A percentile compares a stretch with the other conserved stretches of the same genome.
phyloP scores from a whole-genome alignment of 2,113 vertebrate species.

The Ramphastos sulfuratus region DNA sequence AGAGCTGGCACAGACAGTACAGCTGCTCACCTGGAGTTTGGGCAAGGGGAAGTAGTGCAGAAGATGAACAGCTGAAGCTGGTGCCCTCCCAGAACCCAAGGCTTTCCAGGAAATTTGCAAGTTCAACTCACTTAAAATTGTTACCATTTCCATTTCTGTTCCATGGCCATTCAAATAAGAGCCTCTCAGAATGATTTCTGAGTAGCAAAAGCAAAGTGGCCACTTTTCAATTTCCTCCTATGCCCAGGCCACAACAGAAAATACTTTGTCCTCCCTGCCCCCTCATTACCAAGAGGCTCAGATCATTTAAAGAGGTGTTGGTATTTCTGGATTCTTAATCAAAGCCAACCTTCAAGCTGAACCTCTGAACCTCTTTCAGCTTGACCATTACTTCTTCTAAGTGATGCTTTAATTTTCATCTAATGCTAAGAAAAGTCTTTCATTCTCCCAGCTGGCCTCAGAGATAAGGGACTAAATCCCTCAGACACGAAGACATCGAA shows the following conservation, averaged over 20 bases:
- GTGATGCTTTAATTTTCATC: constrained; percentile 3
- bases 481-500: neutral
- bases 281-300: neutral
- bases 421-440: neutral
- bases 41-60: neutral
- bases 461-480: constrained; percentile 27
- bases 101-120: neutral
- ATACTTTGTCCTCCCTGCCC: neutral
- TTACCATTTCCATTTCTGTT: neutral
- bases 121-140: neutral
- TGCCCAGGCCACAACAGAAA: neutral
- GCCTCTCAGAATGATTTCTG: neutral
- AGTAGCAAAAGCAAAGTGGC: neutral
- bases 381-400: neutral
- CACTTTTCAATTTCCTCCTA: neutral
- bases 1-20: no score
- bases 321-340: neutral
- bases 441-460: constrained; percentile 32
- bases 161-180: neutral
- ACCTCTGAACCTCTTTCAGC: neutral
- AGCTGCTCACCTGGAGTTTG: neutral
- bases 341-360: neutral
- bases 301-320: neutral
- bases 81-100: neutral
- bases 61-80: neutral